phyloP scores from a whole-genome alignment of 2,888 invertebrate species.

The Gryllus longicercus region DNA sequence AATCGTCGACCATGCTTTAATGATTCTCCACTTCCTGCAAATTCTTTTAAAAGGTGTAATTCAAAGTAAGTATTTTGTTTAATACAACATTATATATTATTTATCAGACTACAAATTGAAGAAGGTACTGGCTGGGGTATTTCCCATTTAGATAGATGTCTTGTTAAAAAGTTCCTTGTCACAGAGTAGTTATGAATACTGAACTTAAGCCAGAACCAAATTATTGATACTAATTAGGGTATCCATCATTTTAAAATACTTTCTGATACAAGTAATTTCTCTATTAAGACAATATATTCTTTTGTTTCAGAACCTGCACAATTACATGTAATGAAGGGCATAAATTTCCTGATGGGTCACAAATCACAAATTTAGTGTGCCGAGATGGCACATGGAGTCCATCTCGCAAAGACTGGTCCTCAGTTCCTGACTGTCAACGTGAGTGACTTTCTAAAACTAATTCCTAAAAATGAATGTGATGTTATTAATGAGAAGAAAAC shows the following conservation, averaged over 20 bases:
- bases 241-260: too few species aligned
- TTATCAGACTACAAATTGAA: too few species aligned
- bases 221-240: too few species aligned
- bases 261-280: too few species aligned
- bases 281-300: not conserved
- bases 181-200: too few species aligned
- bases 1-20: slow-evolving; percentile 69
- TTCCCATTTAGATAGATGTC: too few species aligned
- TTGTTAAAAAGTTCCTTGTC: too few species aligned
- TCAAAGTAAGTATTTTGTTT: slow-evolving; percentile 54
- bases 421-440: slow-evolving; percentile 69
- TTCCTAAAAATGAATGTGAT: not conserved
- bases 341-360: slow-evolving; percentile 68
- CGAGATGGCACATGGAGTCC: slow-evolving; percentile 69
- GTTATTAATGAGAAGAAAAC: too few species aligned
- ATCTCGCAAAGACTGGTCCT: slow-evolving; percentile 57
- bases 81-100: not conserved
- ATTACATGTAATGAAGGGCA: slow-evolving; percentile 62
- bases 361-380: slow-evolving; percentile 65
- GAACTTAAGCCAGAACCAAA: too few species aligned
- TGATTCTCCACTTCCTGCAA: slow-evolving; percentile 62
- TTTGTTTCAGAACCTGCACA: slow-evolving; percentile 58
- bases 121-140: too few species aligned
- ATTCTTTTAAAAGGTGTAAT: slow-evolving; percentile 61
- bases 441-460: slow-evolving; percentile 44